Percentiles rank a stretch among this genome's conserved stretches.
Evolutionary conservation across 2,888 invertebrate genomes (phyloP).

Genomic region (Hemithea aestivaria): DNA sequence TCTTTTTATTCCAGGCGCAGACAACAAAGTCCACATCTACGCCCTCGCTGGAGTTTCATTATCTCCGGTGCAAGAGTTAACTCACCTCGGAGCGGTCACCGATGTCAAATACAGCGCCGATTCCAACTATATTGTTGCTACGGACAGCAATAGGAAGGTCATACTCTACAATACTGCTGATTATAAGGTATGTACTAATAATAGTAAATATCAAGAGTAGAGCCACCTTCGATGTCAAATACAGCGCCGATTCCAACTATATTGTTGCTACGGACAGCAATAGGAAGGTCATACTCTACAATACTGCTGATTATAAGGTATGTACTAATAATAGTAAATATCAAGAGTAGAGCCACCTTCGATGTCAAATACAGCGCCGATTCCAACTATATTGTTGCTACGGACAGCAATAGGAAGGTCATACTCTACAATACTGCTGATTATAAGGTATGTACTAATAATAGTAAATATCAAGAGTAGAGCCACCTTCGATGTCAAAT

Average conservation of each 20-base stretch:
- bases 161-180: conserved; percentile 87
- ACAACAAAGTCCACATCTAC: conserved; percentile 67
- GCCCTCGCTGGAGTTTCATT: conserved; percentile 50
- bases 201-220: conserved; percentile 1
- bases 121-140: conserved; percentile 91
- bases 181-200: conserved; percentile 83
- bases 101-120: conserved; percentile 94
- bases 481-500: too few species aligned
- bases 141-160: conserved; percentile 93
- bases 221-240: too few species aligned
- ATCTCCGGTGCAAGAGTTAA: conserved; percentile 71
- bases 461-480: too few species aligned
- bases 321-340: too few species aligned
- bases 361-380: too few species aligned
- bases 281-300: conserved; percentile 91
- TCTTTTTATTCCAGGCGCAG: conserved; percentile 47
- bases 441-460: conserved; percentile 94
- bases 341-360: too few species aligned
- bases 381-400: too few species aligned
- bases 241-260: too few species aligned
- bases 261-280: conserved; percentile 94
- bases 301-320: too few species aligned
- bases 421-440: conserved; percentile 87
- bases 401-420: conserved; percentile 93
- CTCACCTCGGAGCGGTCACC: conserved; percentile 91